Evolutionary conservation across 1,140 invertebrate species (phyloP).

Genomic region (Magallana gigas): DNA sequence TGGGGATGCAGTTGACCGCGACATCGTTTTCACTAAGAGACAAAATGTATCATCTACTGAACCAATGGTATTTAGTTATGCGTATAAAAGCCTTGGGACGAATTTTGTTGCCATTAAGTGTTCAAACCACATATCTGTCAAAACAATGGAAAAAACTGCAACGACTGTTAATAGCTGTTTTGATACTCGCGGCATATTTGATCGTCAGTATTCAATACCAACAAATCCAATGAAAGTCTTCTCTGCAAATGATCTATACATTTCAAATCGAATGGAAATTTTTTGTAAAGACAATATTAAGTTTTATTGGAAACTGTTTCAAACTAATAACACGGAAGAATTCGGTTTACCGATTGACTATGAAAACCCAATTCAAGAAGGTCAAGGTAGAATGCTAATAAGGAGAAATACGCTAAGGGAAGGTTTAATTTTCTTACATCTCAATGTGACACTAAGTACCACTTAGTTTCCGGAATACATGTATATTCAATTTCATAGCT

Average conservation of each 20-base stretch:
- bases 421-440: background rate
- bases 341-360: background rate
- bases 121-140: background rate
- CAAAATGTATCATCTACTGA: background rate
- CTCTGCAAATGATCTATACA: background rate
- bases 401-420: background rate
- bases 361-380: background rate
- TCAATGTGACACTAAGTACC: background rate
- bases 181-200: background rate
- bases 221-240: background rate
- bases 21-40: background rate
- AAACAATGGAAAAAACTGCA: background rate
- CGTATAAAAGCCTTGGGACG: background rate
- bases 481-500: background rate
- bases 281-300: background rate
- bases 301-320: background rate
- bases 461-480: background rate
- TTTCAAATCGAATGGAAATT: background rate
- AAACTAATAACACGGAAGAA: background rate
- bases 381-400: background rate
- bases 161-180: background rate
- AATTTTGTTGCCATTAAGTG: background rate
- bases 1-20: constrained; percentile 7
- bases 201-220: background rate
- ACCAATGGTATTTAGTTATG: background rate